Evolutionary conservation across 1,140 invertebrate species (phyloP).

Genomic region (Zaprionus kolodkinae): DNA sequence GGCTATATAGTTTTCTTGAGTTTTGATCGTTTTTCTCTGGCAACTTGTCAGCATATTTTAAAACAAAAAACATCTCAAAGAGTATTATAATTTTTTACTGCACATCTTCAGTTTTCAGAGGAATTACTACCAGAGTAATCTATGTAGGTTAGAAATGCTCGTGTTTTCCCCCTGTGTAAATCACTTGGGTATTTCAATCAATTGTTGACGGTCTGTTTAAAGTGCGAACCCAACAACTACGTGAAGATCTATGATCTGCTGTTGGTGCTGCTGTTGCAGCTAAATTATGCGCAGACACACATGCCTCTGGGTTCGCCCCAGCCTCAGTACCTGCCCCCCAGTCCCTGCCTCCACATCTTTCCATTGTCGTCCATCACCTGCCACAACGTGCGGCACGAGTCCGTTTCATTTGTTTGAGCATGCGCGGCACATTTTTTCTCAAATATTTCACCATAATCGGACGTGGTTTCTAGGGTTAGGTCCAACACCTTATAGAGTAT

Average conservation of each 20-base stretch:
- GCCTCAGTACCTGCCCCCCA: not conserved
- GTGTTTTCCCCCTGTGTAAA: not conserved
- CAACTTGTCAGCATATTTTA: not conserved
- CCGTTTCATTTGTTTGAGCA: slow-evolving; percentile 69
- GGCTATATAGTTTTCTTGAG: too few relatives aligned
- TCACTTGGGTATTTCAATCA: not conserved
- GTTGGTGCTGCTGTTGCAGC: slow-evolving; percentile 8
- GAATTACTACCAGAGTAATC: not conserved
- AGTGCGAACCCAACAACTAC: not conserved
- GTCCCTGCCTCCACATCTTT: not conserved
- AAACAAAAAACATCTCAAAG: not conserved
- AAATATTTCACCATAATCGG: slow-evolving; percentile 61
- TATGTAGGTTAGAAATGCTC: not conserved
- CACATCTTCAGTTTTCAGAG: not conserved
- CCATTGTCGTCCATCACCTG: slow-evolving; percentile 9
- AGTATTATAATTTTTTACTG: not conserved
- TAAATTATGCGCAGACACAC: slow-evolving; percentile 63
- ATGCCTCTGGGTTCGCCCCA: not conserved
- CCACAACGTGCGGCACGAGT: slow-evolving; percentile 61
- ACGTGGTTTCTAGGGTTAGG: slow-evolving; percentile 7
- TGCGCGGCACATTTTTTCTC: slow-evolving; percentile 70
- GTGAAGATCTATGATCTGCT: not conserved
- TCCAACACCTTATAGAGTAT: not conserved
- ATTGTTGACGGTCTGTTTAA: not conserved
- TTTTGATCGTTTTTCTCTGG: too few relatives aligned